Evolutionary conservation across 2,797 vertebrate genomes (phyloP).

Genomic region (Melanotaenia parkinsoni): DNA sequence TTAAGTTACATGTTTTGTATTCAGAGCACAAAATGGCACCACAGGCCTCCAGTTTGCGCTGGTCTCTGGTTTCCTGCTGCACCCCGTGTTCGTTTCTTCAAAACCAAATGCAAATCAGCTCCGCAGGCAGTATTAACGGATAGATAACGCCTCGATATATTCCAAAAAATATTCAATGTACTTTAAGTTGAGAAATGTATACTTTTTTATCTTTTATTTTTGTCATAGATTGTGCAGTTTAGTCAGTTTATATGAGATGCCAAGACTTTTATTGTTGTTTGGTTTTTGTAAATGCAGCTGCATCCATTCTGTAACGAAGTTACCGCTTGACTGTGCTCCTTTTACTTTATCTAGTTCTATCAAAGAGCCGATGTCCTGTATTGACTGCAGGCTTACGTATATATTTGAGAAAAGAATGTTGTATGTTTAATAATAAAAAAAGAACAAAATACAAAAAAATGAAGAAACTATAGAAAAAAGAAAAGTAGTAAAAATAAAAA

Average conservation of each 20-base stretch:
- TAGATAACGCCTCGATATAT: constrained; percentile 67
- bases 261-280: constrained; percentile 23
- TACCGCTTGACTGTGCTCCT: constrained; percentile 79
- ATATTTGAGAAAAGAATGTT: constrained; percentile 80
- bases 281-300: constrained; percentile 55
- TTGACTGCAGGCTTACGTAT: constrained; percentile 92
- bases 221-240: constrained; percentile 63
- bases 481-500: constrained; percentile 53
- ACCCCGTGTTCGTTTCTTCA: constrained; percentile 41
- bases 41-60: constrained; percentile 19
- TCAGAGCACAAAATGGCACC: background rate
- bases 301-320: constrained; percentile 72
- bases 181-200: constrained; percentile 64
- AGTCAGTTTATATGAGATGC: constrained; percentile 57
- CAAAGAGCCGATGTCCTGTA: constrained; percentile 88
- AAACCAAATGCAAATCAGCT: constrained; percentile 69
- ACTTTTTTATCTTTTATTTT: constrained; percentile 62
- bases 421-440: constrained; percentile 80
- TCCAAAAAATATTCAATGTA: constrained; percentile 70
- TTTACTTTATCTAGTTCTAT: constrained; percentile 73
- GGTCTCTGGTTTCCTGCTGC: constrained; percentile 18
- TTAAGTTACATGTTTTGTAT: constrained; percentile 5
- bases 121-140: constrained; percentile 70
- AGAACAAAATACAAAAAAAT: constrained; percentile 75
- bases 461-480: constrained; percentile 65